These are phyloP conservation scores for Morone saxatilis DNA, from an alignment of 2,113 vertebrate genomes.

Conservation along the genomic window DNA sequence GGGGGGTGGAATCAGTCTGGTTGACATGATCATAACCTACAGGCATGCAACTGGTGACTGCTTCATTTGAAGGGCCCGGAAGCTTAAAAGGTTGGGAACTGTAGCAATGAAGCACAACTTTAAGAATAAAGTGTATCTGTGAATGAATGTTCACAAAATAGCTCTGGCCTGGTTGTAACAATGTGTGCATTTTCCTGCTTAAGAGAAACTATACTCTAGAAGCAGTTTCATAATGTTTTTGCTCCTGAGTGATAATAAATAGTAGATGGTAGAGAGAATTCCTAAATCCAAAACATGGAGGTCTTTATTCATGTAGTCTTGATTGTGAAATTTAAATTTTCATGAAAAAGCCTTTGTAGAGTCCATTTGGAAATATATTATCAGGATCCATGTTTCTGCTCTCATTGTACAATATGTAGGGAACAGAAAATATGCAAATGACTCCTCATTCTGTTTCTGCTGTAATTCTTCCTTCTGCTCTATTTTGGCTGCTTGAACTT, in stretches of 20 bases:
- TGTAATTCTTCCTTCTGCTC: not conserved
- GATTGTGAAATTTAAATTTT: not conserved
- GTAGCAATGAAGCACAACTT: not conserved
- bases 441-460: not conserved
- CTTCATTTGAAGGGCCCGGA: no score
- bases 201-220: not conserved
- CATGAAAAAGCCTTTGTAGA: not conserved
- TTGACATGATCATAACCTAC: no score
- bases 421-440: no score
- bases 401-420: not conserved
- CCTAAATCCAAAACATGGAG: no score
- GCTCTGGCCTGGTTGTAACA: not conserved
- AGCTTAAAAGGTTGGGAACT: no score
- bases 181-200: not conserved
- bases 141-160: not conserved
- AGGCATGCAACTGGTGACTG: no score
- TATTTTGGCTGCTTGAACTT: slow-evolving; percentile 21
- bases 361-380: not conserved
- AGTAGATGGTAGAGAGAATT: no score
- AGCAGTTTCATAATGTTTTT: no score
- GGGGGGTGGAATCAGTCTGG: no score
- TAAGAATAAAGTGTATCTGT: not conserved
- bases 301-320: not conserved
- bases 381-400: not conserved
- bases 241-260: no score